These are phyloP conservation scores for Leptopterna dolabrata DNA, from an alignment of 2,888 invertebrate species.

Conservation along the genomic window DNA sequence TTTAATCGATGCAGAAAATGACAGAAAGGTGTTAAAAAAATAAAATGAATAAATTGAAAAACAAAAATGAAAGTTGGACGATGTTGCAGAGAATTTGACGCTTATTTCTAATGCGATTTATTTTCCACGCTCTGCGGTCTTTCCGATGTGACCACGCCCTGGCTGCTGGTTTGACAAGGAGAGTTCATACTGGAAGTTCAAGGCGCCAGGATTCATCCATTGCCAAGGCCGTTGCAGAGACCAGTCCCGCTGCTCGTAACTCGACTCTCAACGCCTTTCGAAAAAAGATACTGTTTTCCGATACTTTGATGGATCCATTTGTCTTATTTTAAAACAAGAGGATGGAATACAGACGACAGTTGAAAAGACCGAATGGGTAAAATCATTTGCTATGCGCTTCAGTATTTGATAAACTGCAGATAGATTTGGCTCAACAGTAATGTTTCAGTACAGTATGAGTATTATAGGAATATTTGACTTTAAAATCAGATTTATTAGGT, in stretches of 20 bases:
- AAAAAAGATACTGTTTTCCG: neutral
- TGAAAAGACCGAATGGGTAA: too few relatives aligned
- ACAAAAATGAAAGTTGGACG: neutral
- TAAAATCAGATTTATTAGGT: too few relatives aligned
- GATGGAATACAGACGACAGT: neutral
- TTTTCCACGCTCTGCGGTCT: neutral
- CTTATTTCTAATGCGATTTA: neutral
- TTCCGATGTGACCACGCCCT: neutral
- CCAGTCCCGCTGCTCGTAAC: neutral
- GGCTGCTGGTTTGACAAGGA: conserved; percentile 4
- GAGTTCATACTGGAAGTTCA: neutral
- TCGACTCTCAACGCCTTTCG: neutral
- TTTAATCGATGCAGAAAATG: too few relatives aligned
- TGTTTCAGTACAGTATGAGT: too few relatives aligned
- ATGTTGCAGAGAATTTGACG: neutral
- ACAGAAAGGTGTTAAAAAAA: too few relatives aligned
- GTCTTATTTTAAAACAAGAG: neutral
- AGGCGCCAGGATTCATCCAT: neutral
- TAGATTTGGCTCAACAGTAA: too few relatives aligned
- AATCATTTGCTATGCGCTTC: too few relatives aligned
- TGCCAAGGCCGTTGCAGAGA: neutral
- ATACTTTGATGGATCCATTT: neutral
- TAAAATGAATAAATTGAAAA: too few relatives aligned
- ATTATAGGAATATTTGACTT: too few relatives aligned
- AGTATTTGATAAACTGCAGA: too few relatives aligned